Conservation (phyloP, 1,140 invertebrate genomes). For the Saxidomus purpurata region DNA sequence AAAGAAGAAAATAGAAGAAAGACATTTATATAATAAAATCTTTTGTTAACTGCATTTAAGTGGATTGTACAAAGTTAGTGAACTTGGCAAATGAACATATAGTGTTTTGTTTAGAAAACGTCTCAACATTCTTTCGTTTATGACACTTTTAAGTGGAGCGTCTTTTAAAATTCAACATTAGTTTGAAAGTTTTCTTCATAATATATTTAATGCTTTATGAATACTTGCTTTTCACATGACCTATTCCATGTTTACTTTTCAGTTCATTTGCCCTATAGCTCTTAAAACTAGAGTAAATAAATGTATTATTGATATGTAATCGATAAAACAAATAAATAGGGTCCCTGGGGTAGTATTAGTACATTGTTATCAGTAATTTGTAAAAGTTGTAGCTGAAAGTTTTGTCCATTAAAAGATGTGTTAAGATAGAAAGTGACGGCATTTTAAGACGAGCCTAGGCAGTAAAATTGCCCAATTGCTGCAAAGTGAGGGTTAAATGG, state of each 20-base stretch:
- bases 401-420: neutral
- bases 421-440: no score
- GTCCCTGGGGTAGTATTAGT: slow-evolving; percentile 15
- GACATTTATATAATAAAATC: no score
- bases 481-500: no score
- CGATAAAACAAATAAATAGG: slow-evolving; percentile 39
- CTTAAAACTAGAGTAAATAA: slow-evolving; percentile 24
- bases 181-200: neutral
- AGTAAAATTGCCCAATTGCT: no score
- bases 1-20: no score
- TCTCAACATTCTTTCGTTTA: slow-evolving; percentile 6
- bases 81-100: neutral
- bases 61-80: no score
- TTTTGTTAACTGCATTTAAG: no score
- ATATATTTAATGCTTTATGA: slow-evolving; percentile 12
- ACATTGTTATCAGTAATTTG: slow-evolving; percentile 25
- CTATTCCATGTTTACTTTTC: slow-evolving; percentile 6
- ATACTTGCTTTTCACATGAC: slow-evolving; percentile 2
- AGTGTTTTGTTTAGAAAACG: slow-evolving; percentile 8
- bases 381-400: neutral
- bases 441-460: no score
- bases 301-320: slow-evolving; percentile 35
- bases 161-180: neutral
- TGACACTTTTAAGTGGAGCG: neutral
- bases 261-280: slow-evolving; percentile 14